Evolutionary conservation across 2,797 vertebrate genomes (phyloP), one percentile per base, ranked within the genome.

Genomic region (Alca torda): DNA sequence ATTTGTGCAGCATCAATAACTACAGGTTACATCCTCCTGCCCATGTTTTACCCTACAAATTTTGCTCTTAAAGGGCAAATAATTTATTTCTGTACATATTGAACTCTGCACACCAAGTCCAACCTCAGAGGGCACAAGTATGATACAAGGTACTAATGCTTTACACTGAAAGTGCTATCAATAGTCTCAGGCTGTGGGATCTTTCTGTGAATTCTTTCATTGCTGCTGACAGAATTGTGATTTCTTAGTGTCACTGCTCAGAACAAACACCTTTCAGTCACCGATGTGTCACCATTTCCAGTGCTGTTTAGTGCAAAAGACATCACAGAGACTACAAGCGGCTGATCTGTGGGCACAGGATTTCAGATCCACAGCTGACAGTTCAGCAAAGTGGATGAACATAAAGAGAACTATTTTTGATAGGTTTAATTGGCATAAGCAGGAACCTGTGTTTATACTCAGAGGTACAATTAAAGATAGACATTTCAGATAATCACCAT

Each of bases 91-190:
- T 19, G 24, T 11, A 19, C 9, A 11, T 7, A 11, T 19, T 21
- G 56, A 82, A 13, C 30, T 50, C 31, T 15, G 15, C 35, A 26
- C 37, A 5, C 9, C 13, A 31, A 3, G 0, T 26, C 63, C 59
- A 50, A 2, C 33, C 57, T 73, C 59, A 39, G 63, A 72, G 14
- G 16, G 54, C 14, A 31, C 13, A n/a, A 24, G 37, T 16, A 39
- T 0, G 15, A 39, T 1, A 28, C 13, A 8, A 26, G 25, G 17
- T n/a, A 24, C 7, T 19, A 57, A 65, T 2, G 1, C 30, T 51
- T 57, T 30, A 39, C 9, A 4, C 9, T 8, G 15, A 15, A 41
- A 54, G 21, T 2, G 11, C 16, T 19, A 25, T 10, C 74, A 48
- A 10, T 3, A 13, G 17, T 13, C 68, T 54, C 35, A 16, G 53